Base-by-base conservation (phyloP, 1,140 invertebrate genomes). In the Aphelinus certus region DNA sequence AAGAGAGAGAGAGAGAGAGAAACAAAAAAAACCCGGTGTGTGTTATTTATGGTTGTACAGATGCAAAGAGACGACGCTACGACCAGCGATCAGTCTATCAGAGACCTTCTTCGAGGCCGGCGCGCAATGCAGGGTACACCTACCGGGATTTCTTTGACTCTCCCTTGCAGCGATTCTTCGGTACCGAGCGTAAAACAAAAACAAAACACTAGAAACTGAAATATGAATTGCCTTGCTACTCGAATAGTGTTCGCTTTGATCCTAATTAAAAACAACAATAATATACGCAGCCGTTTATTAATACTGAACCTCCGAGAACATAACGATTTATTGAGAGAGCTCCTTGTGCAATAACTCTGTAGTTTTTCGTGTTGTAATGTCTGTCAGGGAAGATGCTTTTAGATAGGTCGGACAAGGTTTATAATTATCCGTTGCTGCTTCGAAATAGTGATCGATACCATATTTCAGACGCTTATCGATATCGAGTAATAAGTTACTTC, bases 161-260 rank as follows among this genome's bases (percentile, higher is more conserved):
- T 83, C 94, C 94, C 83, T 95, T 95, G 86, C 93, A 94, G 86
- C 92, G 94, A 89, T 92, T 92, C 86, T 95, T 95, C 89, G 94
- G 94, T 95, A 94, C 79, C 79, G 73, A 61, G 75, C 75, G 64
- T 77, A 73, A 26, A 26, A 26, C 26, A 26, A 26, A 26, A 26
- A 26, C 26, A 26, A 26, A 26, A 26, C 66, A 74, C 26, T 77
- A 77, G 77, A 78, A 70, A 78, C 51, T 26, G 26, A 26, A 26
- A 26, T 26, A 26, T 26, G 26, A 26, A 26, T 26, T 26, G 26
- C 26, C 26, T 26, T 26, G 26, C 26, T 26, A 51, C 58, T 70
- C 69, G 75, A 63, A 55, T 64, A 60, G 65, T 71, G 73, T 53
- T 69, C 63, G 65, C 58, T 66, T 64, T 61, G 51, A 3, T 71